Percentiles rank a stretch among this genome's conserved stretches.
These are phyloP conservation scores for Distichodus sexfasciatus DNA, from an alignment of 2,797 vertebrate genomes.

Conservation along the genomic window DNA sequence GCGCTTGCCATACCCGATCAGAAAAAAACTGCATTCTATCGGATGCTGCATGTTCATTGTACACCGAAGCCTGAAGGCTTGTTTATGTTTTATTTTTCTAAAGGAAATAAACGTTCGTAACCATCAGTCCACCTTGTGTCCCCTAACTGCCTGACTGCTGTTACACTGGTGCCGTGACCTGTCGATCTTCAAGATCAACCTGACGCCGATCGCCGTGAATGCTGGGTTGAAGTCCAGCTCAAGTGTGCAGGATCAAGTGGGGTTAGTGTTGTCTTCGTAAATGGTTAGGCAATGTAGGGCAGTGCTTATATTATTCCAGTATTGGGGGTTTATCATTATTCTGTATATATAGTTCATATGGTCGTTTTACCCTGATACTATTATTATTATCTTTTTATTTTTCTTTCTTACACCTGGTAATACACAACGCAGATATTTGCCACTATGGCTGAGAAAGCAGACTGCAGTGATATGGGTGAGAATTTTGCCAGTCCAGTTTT, in stretches of 20 bases:
- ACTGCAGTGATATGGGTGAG: background rate
- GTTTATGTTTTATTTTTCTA: too few relatives aligned
- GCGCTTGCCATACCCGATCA: background rate
- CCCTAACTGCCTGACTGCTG: background rate
- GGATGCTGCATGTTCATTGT: too few relatives aligned
- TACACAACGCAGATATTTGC: too few relatives aligned
- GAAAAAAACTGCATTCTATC: background rate
- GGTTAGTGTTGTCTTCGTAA: background rate
- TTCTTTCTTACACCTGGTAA: too few relatives aligned
- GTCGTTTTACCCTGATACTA: background rate
- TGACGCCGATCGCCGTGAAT: conserved; percentile 6
- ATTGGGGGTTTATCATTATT: background rate
- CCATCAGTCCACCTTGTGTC: too few relatives aligned
- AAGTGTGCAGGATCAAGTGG: background rate
- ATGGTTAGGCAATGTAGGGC: background rate
- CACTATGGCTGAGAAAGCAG: background rate
- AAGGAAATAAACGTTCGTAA: too few relatives aligned
- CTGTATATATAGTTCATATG: background rate
- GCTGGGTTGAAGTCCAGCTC: too few relatives aligned
- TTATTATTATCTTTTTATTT: background rate
- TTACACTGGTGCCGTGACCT: conserved; percentile 25
- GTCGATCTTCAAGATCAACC: background rate
- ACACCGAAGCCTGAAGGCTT: too few relatives aligned
- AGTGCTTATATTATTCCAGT: background rate
- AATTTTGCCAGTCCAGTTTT: background rate